A percentile compares a stretch with the other conserved stretches of the same genome.
Evolutionary conservation across 2,888 invertebrate species (phyloP).

Genomic region (Pristionchus arcanus): DNA sequence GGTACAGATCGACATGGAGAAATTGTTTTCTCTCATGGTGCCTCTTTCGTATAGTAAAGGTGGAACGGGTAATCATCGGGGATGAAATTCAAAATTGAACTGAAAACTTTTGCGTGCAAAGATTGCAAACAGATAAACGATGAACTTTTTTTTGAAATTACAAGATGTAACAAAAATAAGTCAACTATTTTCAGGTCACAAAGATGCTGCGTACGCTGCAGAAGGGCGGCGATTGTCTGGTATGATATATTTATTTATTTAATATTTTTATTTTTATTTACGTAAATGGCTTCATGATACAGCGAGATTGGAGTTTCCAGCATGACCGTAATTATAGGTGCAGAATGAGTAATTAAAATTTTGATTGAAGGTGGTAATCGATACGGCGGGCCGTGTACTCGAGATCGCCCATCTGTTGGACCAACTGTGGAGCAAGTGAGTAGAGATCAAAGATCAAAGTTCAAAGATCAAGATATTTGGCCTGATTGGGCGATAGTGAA

Average conservation of each 20-base stretch:
- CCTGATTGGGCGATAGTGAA: too few species aligned
- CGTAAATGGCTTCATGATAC: background rate
- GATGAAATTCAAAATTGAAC: background rate
- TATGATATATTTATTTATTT: background rate
- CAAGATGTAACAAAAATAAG: background rate
- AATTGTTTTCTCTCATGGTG: too few species aligned
- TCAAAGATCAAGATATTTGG: background rate
- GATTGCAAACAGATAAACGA: background rate
- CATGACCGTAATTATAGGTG: background rate
- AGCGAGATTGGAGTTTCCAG: background rate
- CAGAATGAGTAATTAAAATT: background rate
- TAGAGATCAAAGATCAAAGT: background rate
- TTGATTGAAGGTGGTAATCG: constrained; percentile 89
- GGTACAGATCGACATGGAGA: too few species aligned
- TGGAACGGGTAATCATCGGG: background rate
- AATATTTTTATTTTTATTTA: background rate
- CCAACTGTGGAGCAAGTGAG: constrained; percentile 76
- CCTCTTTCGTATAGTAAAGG: background rate
- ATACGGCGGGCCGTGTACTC: constrained; percentile 94
- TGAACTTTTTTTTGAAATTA: too few species aligned
- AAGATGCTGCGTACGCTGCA: constrained; percentile 88
- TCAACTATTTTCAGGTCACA: constrained; percentile 55
- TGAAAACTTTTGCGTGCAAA: background rate
- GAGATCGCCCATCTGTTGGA: constrained; percentile 95
- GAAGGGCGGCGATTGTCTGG: constrained; percentile 91